A percentile compares a stretch with the other conserved stretches of the same genome.
These are phyloP conservation scores for Acanthurus lineatus DNA, from an alignment of 2,797 vertebrate genomes.

Conservation along the genomic window DNA sequence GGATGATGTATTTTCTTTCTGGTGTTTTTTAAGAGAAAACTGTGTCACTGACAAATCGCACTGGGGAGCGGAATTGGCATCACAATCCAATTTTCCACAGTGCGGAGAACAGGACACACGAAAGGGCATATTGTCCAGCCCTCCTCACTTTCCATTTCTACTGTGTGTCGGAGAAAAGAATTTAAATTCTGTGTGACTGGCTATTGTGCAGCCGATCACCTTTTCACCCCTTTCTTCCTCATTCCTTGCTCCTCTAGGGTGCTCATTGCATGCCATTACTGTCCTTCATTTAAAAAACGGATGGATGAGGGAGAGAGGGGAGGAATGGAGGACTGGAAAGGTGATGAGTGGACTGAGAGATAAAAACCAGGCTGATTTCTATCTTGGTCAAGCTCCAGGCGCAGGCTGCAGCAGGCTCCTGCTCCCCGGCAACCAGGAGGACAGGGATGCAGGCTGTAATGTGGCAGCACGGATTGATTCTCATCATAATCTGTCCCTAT, in stretches of 20 bases:
- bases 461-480: slow-evolving; percentile 74
- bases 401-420: slow-evolving; percentile 48
- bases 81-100: slow-evolving; percentile 71
- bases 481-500: slow-evolving; percentile 67
- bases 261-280: slow-evolving; percentile 61
- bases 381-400: slow-evolving; percentile 62
- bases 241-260: slow-evolving; percentile 36
- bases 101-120: slow-evolving; percentile 48
- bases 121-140: slow-evolving; percentile 45
- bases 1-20: slow-evolving; percentile 50
- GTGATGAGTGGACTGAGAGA: slow-evolving; percentile 64
- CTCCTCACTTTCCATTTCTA: slow-evolving; percentile 49
- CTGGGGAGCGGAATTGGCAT: slow-evolving; percentile 47
- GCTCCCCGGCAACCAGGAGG: slow-evolving; percentile 57
- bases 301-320: slow-evolving; percentile 26
- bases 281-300: slow-evolving; percentile 42
- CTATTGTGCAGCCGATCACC: slow-evolving; percentile 70
- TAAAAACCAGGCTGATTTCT: slow-evolving; percentile 67
- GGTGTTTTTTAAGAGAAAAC: slow-evolving; percentile 46
- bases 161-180: slow-evolving; percentile 44
- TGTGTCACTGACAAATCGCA: slow-evolving; percentile 53
- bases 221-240: slow-evolving; percentile 47
- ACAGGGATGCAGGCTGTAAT: slow-evolving; percentile 67
- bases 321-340: slow-evolving; percentile 57
- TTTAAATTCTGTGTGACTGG: slow-evolving; percentile 71